Percentiles rank a stretch among this genome's conserved stretches.
phyloP scores from a whole-genome alignment of 2,888 invertebrate genomes.

The Drepana falcataria region DNA sequence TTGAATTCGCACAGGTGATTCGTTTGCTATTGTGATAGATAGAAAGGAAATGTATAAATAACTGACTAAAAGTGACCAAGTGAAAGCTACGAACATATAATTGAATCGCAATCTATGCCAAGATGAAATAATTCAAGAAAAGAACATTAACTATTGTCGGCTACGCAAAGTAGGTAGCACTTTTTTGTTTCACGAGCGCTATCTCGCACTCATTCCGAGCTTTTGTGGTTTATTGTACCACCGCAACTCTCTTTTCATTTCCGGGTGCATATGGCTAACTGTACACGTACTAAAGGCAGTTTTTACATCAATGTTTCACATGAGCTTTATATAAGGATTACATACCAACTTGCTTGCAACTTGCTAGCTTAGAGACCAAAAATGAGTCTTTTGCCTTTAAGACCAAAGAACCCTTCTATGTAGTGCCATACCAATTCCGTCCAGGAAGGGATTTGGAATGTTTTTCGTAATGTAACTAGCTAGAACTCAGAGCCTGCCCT shows the following conservation, averaged over 20 bases:
- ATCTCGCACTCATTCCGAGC: background rate
- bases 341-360: too few relatives aligned
- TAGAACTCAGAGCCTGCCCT: too few relatives aligned
- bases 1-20: conserved; percentile 45
- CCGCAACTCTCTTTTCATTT: background rate
- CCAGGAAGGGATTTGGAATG: too few relatives aligned
- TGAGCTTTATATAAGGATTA: background rate
- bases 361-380: too few relatives aligned
- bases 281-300: background rate
- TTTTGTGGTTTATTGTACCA: background rate
- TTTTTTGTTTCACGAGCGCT: background rate
- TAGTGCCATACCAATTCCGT: too few relatives aligned
- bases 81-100: conserved; percentile 14
- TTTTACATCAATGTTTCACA: conserved; percentile 2
- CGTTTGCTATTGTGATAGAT: conserved; percentile 24
- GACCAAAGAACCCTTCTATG: too few relatives aligned
- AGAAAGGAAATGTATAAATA: conserved; percentile 12
- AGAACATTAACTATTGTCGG: background rate
- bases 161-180: background rate
- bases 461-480: too few relatives aligned
- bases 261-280: background rate
- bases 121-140: background rate
- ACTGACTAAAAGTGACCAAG: conserved; percentile 10
- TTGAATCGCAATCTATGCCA: background rate
- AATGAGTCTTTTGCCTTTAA: too few relatives aligned